Percentiles rank a stretch among this genome's conserved stretches.
These are phyloP conservation scores for Luidia sarsii DNA, from an alignment of 53 echinoderm and acorn worm species.

Conservation along the genomic window DNA sequence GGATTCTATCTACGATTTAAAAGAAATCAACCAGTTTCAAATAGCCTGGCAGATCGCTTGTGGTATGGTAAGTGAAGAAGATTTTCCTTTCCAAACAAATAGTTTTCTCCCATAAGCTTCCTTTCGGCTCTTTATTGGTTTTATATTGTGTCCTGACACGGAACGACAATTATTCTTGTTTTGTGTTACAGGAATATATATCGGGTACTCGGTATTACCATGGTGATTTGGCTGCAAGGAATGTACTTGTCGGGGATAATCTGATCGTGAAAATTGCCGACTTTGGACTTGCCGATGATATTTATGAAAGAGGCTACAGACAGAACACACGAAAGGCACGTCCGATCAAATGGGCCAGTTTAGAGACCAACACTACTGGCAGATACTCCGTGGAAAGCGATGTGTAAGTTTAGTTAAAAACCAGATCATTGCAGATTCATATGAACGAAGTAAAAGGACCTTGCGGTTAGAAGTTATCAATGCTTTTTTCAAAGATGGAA, in stretches of 20 bases:
- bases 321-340: conserved; percentile 14
- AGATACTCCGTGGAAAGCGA: conserved; percentile 65
- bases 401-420: conserved; percentile 49
- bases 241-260: conserved; percentile 39
- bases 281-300: conserved; percentile 65
- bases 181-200: conserved; percentile 47
- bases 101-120: background rate
- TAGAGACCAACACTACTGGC: conserved; percentile 59
- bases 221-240: conserved; percentile 70
- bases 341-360: conserved; percentile 67
- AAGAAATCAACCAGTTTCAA: conserved; percentile 40
- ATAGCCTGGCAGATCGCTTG: conserved; percentile 62
- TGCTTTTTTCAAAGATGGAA: too few species aligned
- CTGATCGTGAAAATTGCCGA: conserved; percentile 62
- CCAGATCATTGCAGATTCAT: background rate
- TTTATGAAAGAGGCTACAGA: conserved; percentile 60
- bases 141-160: too few species aligned
- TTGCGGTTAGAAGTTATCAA: too few species aligned
- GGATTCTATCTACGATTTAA: conserved; percentile 45
- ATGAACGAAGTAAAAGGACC: background rate
- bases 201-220: conserved; percentile 59
- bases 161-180: background rate
- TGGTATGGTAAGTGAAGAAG: conserved; percentile 55
- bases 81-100: background rate
- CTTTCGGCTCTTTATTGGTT: too few species aligned